Evolutionary conservation across 1,140 invertebrate species (phyloP), one percentile per base, ranked within the genome.

Genomic region (Lethrus apterus): DNA sequence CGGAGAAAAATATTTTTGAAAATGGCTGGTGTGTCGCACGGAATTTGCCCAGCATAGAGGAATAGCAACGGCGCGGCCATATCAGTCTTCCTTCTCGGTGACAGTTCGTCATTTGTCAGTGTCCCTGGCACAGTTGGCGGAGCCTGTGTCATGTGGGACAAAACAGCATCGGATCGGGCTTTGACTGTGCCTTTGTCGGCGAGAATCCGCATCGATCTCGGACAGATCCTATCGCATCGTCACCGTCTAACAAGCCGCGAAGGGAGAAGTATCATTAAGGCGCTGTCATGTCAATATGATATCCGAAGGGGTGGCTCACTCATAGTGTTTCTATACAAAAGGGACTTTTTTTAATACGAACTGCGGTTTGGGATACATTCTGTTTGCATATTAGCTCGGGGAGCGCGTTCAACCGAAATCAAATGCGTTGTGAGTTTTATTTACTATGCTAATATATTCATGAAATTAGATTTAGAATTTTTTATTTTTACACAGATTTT

Each of bases 41-140:
- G 56, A 59, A 59, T 56, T 53, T 52, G 52, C 40, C 52, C 43
- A 50, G 52, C 57, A 63, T 57, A 58, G 59, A 57, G 57, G 54
- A 61, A 62, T 55, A 54, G 54, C 56, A 41, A 48, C 56, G 56
- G 59, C 55, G 61, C 63, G 56, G 62, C 64, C 63, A 66, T 66
- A 66, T 66, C 59, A 65, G 63, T 66, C 64, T 66, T 66, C 61
- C 56, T 66, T 66, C 63, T 57, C 63, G 62, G 59, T 66, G 64
- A 66, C 64, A 65, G 60, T 65, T 63, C 63, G 63, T 66, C 64
- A 66, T 66, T 65, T 66, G 63, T 66, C 63, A 64, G 60, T 65
- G 64, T 66, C 64, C 48, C 44, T 53, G 56, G 59, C 63, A 64
- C 63, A 63, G 63, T 64, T 64, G 61, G 62, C 58, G 58, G 59